Percentiles rank a stretch among this genome's conserved stretches.
phyloP scores from a whole-genome alignment of 2,888 invertebrate species.

The Molanna angustata region DNA sequence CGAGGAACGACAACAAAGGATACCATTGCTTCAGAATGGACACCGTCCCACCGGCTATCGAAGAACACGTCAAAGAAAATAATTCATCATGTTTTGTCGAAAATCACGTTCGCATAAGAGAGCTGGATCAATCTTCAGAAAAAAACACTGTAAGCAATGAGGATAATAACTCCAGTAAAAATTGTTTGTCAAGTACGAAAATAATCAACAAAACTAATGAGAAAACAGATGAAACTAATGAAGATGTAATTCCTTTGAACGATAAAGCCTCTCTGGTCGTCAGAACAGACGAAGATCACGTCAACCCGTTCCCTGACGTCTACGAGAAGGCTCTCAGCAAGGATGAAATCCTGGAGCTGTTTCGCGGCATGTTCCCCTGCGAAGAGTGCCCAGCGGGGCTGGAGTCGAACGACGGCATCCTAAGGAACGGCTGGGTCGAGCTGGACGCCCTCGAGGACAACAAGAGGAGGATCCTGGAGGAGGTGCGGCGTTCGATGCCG shows the following conservation, averaged over 20 bases:
- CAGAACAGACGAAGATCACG: conserved; percentile 19
- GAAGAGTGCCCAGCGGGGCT: conserved; percentile 33
- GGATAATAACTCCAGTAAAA: not conserved
- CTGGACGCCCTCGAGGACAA: conserved; percentile 46
- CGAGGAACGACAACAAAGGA: conserved; percentile 1
- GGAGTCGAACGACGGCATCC: conserved; percentile 24
- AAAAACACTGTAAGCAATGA: not conserved
- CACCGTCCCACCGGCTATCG: no score
- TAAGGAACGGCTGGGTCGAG: conserved; percentile 41
- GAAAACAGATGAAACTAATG: not conserved
- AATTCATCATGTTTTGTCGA: conserved; percentile 27
- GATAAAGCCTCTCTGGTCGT: no score
- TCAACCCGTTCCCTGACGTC: conserved; percentile 28
- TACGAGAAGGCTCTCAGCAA: conserved; percentile 23
- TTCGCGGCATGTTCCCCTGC: conserved; percentile 40
- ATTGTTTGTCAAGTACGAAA: not conserved
- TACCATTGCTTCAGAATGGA: no score
- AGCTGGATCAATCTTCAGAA: not conserved
- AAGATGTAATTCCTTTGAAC: not conserved
- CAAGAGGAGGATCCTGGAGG: conserved; percentile 41
- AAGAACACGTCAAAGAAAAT: no score
- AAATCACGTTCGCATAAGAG: not conserved
- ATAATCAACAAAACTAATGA: no score
- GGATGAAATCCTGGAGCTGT: conserved; percentile 21
- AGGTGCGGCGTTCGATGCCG: conserved; percentile 39